Conservation (phyloP, 1,140 invertebrate species). For the Lanistes nyassanus region DNA sequence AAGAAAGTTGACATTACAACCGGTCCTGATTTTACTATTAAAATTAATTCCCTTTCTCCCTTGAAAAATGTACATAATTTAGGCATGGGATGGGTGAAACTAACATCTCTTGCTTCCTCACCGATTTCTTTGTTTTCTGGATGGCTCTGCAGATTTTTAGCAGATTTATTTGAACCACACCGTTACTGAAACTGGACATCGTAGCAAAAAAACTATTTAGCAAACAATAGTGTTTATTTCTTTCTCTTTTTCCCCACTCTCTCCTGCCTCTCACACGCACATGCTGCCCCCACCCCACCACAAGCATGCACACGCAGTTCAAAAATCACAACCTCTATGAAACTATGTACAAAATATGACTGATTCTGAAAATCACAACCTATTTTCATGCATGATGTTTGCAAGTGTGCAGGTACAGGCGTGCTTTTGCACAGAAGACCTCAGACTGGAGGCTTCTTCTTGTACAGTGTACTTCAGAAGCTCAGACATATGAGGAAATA, state of each 20-base stretch:
- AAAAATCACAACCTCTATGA: background rate
- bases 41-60: background rate
- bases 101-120: background rate
- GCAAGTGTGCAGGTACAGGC: too few relatives aligned
- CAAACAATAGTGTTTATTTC: background rate
- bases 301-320: background rate
- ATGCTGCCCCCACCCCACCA: background rate
- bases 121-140: too few relatives aligned
- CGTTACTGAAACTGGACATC: background rate
- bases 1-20: too few relatives aligned
- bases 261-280: background rate
- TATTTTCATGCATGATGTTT: too few relatives aligned
- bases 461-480: too few relatives aligned
- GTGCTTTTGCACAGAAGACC: too few relatives aligned
- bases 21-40: background rate
- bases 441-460: too few relatives aligned
- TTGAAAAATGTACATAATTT: background rate
- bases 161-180: too few relatives aligned
- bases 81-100: background rate
- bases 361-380: too few relatives aligned
- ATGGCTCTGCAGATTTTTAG: too few relatives aligned
- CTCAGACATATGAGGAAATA: too few relatives aligned
- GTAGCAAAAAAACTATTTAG: background rate
- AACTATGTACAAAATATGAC: background rate
- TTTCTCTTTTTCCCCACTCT: background rate